Percentiles rank a stretch among this genome's conserved stretches.
Evolutionary conservation across 2,113 vertebrate species (phyloP).

Genomic region (Protobothrops flavoviridis): DNA sequence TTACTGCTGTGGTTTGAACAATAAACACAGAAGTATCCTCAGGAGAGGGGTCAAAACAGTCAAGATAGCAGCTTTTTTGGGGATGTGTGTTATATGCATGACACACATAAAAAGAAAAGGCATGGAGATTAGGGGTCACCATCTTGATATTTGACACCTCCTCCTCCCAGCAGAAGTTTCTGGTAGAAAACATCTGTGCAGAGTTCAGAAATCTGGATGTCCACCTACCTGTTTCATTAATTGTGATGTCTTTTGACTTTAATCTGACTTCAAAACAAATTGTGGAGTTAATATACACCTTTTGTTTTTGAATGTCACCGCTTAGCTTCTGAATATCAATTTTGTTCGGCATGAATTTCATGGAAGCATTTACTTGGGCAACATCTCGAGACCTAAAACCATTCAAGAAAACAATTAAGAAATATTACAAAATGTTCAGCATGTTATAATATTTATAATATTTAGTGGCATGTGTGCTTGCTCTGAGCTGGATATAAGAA

Average conservation of each 20-base stretch:
- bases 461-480: background rate
- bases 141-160: background rate
- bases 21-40: background rate
- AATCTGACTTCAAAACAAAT: conserved; percentile 83
- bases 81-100: background rate
- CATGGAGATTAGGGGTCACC: background rate
- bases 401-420: background rate
- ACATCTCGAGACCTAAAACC: conserved; percentile 90
- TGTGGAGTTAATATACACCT: conserved; percentile 77
- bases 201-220: background rate
- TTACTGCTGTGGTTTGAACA: background rate
- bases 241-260: conserved; percentile 75
- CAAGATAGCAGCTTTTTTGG: background rate
- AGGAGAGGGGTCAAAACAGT: background rate
- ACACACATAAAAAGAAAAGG: background rate
- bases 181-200: background rate
- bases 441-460: background rate
- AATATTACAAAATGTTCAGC: background rate
- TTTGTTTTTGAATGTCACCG: conserved; percentile 69
- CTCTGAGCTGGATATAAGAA: background rate
- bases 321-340: conserved; percentile 91
- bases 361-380: conserved; percentile 82
- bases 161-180: background rate
- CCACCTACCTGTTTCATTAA: conserved; percentile 73
- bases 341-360: conserved; percentile 83